Conservation (phyloP, 2,888 invertebrate species). For the Oscheius sp. region DNA sequence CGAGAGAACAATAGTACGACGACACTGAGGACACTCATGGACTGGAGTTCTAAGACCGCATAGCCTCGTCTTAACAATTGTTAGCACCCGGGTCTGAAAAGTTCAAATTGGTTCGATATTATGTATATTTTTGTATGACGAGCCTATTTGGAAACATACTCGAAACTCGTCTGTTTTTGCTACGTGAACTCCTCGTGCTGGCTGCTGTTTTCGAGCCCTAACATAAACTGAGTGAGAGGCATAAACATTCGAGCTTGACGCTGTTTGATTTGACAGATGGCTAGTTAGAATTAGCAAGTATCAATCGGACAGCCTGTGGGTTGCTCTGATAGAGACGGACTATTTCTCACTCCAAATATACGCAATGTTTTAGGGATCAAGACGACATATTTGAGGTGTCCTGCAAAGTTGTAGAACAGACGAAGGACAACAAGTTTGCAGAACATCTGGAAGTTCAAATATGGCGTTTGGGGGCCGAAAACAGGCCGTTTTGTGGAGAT, state of each 20-base stretch:
- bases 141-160: neutral
- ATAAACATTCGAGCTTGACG: neutral
- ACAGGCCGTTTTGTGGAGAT: too few relatives aligned
- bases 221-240: neutral
- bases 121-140: neutral
- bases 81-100: conserved; percentile 24
- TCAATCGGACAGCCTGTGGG: too few relatives aligned
- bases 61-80: conserved; percentile 4
- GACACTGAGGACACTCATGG: conserved; percentile 27
- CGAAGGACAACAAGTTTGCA: too few relatives aligned
- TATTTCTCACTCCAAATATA: too few relatives aligned
- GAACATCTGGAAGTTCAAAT: too few relatives aligned
- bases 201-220: neutral
- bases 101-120: neutral
- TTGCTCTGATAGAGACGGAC: too few relatives aligned
- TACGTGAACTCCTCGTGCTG: neutral
- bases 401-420: too few relatives aligned
- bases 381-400: too few relatives aligned
- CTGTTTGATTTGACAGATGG: too few relatives aligned
- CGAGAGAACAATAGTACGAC: neutral
- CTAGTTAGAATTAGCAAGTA: too few relatives aligned
- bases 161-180: neutral
- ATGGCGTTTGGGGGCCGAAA: too few relatives aligned
- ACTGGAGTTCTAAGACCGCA: conserved; percentile 12
- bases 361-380: too few relatives aligned